These are phyloP conservation scores for Stylophora pistillata DNA, from an alignment of 64 coral and sea anemone genomes.

Conservation along the genomic window DNA sequence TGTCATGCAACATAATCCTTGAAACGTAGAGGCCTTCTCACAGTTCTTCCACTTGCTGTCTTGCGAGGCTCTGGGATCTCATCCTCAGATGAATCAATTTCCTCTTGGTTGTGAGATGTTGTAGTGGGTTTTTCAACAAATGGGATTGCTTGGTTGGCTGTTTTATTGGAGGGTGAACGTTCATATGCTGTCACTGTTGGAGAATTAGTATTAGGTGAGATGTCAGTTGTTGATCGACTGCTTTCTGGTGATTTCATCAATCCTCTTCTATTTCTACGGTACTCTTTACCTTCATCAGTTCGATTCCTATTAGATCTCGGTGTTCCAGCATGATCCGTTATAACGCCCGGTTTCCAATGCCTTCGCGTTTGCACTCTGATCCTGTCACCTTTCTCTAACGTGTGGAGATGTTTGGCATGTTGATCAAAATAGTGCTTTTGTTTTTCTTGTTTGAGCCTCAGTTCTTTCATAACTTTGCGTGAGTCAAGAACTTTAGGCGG, in stretches of 20 bases:
- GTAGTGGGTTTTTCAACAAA: background rate
- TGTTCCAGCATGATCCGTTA: constrained; percentile 35
- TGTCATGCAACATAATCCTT: background rate
- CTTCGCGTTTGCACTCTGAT: constrained; percentile 48
- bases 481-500: constrained; percentile 10
- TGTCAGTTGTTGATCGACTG: background rate
- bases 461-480: background rate
- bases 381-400: constrained; percentile 25
- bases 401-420: constrained; percentile 32
- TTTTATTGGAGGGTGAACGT: background rate
- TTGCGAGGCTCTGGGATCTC: no score
- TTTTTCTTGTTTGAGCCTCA: no score
- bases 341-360: constrained; percentile 49
- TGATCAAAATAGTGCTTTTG: no score
- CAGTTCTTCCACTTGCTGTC: background rate
- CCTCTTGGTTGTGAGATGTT: background rate
- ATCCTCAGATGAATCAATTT: no score
- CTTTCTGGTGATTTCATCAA: constrained; percentile 6
- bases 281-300: constrained; percentile 44
- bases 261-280: no score
- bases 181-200: background rate
- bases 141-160: constrained; percentile 1
- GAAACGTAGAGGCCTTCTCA: background rate
- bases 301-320: constrained; percentile 49
- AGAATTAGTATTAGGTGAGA: background rate